A percentile compares a stretch with the other conserved stretches of the same genome.
phyloP scores from a whole-genome alignment of 2,888 invertebrate genomes.

The Rapana venosa region DNA sequence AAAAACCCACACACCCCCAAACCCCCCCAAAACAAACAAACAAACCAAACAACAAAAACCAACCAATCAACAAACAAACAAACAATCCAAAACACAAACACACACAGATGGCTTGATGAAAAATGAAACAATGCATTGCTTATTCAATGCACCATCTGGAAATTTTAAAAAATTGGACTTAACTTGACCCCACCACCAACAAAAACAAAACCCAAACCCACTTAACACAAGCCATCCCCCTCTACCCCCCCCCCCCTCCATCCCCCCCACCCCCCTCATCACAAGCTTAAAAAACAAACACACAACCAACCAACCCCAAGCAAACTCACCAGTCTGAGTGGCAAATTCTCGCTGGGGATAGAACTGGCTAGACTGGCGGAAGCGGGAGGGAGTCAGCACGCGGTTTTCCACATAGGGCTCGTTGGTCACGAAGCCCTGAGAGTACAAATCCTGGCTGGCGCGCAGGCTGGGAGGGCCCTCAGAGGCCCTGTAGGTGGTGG shows the following conservation, averaged over 20 bases:
- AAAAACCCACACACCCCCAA: too few species aligned
- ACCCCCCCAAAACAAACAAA: too few species aligned
- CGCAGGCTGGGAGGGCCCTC: constrained; percentile 39
- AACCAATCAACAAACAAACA: background rate
- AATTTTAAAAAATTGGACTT: too few species aligned
- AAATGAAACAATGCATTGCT: too few species aligned
- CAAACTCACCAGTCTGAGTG: constrained; percentile 65
- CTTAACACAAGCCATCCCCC: background rate
- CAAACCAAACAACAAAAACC: too few species aligned
- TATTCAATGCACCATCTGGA: too few species aligned
- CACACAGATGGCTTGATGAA: too few species aligned
- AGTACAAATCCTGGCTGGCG: constrained; percentile 12
- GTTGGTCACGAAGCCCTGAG: constrained; percentile 42
- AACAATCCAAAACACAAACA: background rate
- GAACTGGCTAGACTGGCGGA: constrained; percentile 56
- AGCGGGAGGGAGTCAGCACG: constrained; percentile 82
- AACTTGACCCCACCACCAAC: too few species aligned
- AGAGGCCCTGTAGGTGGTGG: constrained; percentile 13
- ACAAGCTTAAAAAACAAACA: background rate
- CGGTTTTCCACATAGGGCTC: constrained; percentile 76
- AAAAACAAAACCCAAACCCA: too few species aligned
- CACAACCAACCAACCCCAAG: background rate
- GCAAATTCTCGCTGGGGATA: constrained; percentile 72
- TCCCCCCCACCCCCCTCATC: too few species aligned
- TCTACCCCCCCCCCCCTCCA: background rate